A percentile compares a stretch with the other conserved stretches of the same genome.
phyloP scores from a whole-genome alignment of 2,797 vertebrate genomes.

The Pachyuromys duprasi region DNA sequence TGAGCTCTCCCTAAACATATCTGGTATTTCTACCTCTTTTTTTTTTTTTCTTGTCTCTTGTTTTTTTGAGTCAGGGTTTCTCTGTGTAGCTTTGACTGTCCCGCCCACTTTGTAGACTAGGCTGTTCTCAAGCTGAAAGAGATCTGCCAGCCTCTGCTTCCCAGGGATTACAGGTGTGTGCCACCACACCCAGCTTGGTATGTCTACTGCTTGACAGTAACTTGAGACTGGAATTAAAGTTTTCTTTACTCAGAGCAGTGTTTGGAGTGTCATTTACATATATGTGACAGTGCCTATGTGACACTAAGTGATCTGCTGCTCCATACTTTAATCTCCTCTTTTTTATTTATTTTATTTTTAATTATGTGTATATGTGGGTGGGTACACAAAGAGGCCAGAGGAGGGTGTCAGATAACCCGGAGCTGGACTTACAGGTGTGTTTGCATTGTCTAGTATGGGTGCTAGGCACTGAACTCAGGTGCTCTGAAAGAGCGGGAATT shows the following conservation, averaged over 20 bases:
- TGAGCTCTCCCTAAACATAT: not conserved
- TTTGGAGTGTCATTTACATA: not conserved
- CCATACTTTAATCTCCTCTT: not conserved
- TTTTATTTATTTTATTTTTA: not conserved
- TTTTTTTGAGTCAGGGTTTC: too few species aligned
- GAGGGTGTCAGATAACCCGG: not conserved
- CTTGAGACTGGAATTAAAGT: not conserved
- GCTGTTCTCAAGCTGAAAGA: too few species aligned
- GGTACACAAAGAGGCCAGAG: not conserved
- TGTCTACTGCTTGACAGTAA: not conserved
- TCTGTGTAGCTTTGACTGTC: too few species aligned
- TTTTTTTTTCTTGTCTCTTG: too few species aligned
- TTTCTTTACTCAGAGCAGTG: not conserved
- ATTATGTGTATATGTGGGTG: not conserved
- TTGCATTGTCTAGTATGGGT: not conserved
- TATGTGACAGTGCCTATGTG: not conserved
- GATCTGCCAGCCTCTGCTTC: too few species aligned
- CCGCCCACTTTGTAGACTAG: too few species aligned
- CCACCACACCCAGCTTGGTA: not conserved
- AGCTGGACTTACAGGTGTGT: not conserved
- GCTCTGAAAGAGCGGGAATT: not conserved
- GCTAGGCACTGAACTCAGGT: not conserved
- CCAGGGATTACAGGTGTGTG: too few species aligned
- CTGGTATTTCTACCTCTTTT: not conserved
- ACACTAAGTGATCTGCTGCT: conserved; percentile 1